A percentile compares a stretch with the other conserved stretches of the same genome.
These are phyloP conservation scores for Antitype chi DNA, from an alignment of 2,888 invertebrate species.

Conservation along the genomic window DNA sequence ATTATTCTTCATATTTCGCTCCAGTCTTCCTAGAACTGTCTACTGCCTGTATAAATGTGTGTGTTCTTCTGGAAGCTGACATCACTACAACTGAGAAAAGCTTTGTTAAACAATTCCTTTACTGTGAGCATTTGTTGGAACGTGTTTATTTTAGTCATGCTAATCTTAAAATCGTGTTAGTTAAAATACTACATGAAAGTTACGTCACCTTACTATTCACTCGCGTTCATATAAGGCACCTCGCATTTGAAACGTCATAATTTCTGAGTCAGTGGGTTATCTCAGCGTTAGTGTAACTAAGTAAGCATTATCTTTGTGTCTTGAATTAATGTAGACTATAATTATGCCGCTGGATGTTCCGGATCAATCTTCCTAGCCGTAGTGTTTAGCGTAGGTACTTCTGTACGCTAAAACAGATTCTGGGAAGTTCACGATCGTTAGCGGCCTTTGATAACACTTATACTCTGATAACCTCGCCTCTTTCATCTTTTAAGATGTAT, in stretches of 20 bases:
- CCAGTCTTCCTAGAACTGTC: not conserved
- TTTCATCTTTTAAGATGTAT: not conserved
- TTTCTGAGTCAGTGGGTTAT: conserved; percentile 35
- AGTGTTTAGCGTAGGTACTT: too few relatives aligned
- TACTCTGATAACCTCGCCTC: not conserved
- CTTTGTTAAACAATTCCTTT: not conserved
- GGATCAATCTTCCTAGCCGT: too few relatives aligned
- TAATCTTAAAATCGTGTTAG: conserved; percentile 4
- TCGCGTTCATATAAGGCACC: conserved; percentile 24
- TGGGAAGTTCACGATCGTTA: not conserved
- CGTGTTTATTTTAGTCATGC: not conserved
- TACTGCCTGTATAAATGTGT: not conserved
- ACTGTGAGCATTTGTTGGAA: not conserved
- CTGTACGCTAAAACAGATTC: too few relatives aligned
- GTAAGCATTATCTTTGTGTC: not conserved
- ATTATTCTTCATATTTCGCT: not conserved
- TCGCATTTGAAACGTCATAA: conserved; percentile 28
- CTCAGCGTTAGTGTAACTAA: not conserved
- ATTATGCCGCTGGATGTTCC: not conserved
- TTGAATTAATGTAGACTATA: not conserved
- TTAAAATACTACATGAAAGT: not conserved
- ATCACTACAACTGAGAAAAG: not conserved
- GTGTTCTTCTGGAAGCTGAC: not conserved
- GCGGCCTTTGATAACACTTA: not conserved
- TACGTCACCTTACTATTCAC: conserved; percentile 20